Evolutionary conservation across 2,113 vertebrate genomes (phyloP), one percentile per base, ranked within the genome.

Genomic region (Eurypyga helias): DNA sequence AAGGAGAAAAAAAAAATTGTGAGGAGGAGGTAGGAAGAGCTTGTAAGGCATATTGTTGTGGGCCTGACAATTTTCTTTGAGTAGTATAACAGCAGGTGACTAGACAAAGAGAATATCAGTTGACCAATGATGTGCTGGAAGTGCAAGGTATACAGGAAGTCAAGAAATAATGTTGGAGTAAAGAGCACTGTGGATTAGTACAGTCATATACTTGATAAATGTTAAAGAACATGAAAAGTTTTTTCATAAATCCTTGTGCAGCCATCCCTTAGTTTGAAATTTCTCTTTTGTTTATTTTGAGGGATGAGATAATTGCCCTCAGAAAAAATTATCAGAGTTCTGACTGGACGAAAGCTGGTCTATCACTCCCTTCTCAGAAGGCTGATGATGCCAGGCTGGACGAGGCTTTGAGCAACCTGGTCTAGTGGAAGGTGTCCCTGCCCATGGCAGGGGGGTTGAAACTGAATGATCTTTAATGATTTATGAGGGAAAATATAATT

Each of bases 61-160:
- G 60, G 64, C 83, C 64, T 89, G 72, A 55, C 64, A 60, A 4
- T 94, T 95, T 92, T 93, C 80, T 88, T 81, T 78, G 19, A 92
- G 49, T 54, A 64, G 67, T 31, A 3, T 77, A 83, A 62, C 85
- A 96, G 90, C 82, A 90, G 85, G 71, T 95, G 78, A 54, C 75
- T 93, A 49, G 66, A 73, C 92, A 80, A 96, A 92, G 76, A 88
- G 51, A 88, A 8, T 54, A 79, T 78, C 65, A 64, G 6, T 48
- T 93, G 88, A 62, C 76, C 26, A 5, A 31, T 87, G 67, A 23
- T 92, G 20, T 67, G 18, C 46, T 89, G 7, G 43, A 95, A 81
- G 46, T 75, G 45, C 69, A 77, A 81, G 55, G 20, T 51, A 36
- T 67, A 55, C 16, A 77, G 67, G 46, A 64, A 87, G 26, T 51